Base-by-base conservation (phyloP, 2,888 invertebrate species). In the Galeruca laticollis region DNA sequence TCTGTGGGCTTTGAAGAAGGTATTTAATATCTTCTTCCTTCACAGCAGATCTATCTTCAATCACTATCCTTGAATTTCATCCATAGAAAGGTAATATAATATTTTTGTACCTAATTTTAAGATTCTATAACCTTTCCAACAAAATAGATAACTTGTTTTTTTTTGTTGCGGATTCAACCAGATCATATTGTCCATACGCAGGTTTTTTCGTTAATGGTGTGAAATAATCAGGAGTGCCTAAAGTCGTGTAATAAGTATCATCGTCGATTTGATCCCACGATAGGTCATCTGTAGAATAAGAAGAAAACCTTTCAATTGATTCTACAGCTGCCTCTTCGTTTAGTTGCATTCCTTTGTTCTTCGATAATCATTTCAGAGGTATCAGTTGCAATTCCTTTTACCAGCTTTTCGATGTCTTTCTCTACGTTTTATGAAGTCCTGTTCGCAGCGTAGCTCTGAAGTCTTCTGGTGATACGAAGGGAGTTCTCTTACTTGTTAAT, bases 311-410 rank as follows among this genome's bases (percentile, higher is more conserved):
- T 54, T 54, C 54, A 54, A 26, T 54, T 54, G 54, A 51, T 51
- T 51, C 51, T 51, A 54, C n/a, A n/a, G n/a, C n/a, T n/a, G n/a
- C 26, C 31, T 54, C 31, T 66, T 0, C 47, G 20, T 60, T 40
- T 31, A 21, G n/a, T 60, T 20, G 49, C 18, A 31, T 43, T 67
- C 37, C 60, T 60, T n/a, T 31, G 13, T 43, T 70, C 66, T 56
- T 66, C 57, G 37, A 70, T 70, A 3, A 47, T 47, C 35, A 64
- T 65, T 70, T 70, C 70, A 18, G 66, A 61, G 2, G 70, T 70
- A 43, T 70, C 66, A 8, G 66, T 70, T n/a, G 70, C 70, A 21
- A 71, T 63, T 71, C 52, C 71, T 71, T 68, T 71, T 71, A 37
- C 52, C 68, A 54, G 54, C 31, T 40, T 56, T 68, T 60, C 60